phyloP scores from a whole-genome alignment of 2,797 vertebrate species.

The Characodon lateralis region DNA sequence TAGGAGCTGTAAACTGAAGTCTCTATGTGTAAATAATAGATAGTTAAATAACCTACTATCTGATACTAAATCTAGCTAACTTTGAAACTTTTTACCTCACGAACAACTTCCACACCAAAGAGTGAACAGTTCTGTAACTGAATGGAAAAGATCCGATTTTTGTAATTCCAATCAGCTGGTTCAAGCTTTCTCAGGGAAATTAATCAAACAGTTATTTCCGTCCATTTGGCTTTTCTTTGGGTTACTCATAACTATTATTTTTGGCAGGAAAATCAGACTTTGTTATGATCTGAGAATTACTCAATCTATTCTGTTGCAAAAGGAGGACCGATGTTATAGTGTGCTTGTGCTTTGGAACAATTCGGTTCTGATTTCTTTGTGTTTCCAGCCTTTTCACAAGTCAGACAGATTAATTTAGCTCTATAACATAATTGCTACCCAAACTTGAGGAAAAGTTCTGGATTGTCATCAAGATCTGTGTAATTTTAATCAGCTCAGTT shows the following conservation, averaged over 20 bases:
- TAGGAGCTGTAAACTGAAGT: background rate
- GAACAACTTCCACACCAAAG: background rate
- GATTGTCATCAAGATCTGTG: background rate
- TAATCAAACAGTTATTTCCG: background rate
- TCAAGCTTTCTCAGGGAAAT: no score
- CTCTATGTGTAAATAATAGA: background rate
- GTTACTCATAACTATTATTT: background rate
- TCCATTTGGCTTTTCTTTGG: background rate
- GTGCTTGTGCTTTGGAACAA: background rate
- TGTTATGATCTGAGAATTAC: no score
- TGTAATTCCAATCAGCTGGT: no score
- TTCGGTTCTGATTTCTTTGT: background rate
- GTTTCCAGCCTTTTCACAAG: background rate
- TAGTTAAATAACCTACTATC: no score
- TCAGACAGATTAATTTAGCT: background rate
- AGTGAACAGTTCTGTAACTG: background rate
- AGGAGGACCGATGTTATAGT: no score
- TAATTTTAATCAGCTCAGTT: slow-evolving; percentile 19
- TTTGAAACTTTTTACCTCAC: no score
- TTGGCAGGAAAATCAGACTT: no score
- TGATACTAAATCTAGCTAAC: no score
- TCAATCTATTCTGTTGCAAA: no score
- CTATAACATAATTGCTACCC: slow-evolving; percentile 8
- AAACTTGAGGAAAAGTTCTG: slow-evolving; percentile 5
- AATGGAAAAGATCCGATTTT: no score